These are phyloP conservation scores for Copsychus sechellarum DNA, from an alignment of 2,113 vertebrate genomes.

Conservation along the genomic window DNA sequence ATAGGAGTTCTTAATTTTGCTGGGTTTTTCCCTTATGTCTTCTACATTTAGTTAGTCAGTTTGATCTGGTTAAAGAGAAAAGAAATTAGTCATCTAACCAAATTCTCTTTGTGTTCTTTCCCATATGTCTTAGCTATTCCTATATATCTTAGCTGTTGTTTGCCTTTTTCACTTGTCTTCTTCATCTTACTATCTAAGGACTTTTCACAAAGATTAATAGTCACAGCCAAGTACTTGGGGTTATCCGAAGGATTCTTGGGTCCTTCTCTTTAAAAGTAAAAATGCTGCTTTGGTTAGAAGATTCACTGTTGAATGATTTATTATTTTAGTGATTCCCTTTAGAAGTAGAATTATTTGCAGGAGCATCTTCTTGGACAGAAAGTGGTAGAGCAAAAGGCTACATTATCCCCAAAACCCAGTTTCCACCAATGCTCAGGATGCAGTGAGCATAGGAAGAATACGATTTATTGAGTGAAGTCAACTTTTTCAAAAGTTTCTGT, in stretches of 20 bases:
- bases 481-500: background rate
- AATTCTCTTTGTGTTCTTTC: background rate
- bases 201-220: background rate
- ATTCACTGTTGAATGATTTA: background rate
- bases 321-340: background rate
- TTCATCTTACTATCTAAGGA: background rate
- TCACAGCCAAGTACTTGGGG: background rate
- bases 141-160: background rate
- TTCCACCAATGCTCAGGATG: background rate
- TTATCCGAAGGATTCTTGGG: background rate
- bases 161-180: background rate
- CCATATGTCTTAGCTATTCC: background rate
- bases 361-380: background rate
- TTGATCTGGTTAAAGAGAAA: slow-evolving; percentile 27
- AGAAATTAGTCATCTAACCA: background rate
- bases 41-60: background rate
- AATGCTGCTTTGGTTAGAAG: background rate
- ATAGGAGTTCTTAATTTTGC: background rate
- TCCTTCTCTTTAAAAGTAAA: background rate
- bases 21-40: background rate
- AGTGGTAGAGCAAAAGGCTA: background rate
- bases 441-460: background rate
- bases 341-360: background rate
- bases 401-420: background rate
- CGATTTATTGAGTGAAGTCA: background rate